phyloP scores from a whole-genome alignment of 2,113 vertebrate genomes.

The Hypanus sabinus region DNA sequence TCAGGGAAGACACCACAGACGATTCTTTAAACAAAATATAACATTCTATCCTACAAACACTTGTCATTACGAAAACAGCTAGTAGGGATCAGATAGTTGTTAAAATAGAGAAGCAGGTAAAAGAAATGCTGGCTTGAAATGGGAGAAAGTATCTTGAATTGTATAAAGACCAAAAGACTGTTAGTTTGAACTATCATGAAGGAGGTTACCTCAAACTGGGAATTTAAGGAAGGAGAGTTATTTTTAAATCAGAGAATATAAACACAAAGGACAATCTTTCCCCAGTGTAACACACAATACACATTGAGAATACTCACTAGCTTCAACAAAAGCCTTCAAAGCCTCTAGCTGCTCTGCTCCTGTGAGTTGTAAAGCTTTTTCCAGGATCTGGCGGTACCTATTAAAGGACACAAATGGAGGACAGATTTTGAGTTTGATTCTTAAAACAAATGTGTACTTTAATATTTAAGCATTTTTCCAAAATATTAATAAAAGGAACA shows the following conservation, averaged over 20 bases:
- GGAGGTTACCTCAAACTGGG: background rate
- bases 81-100: too few relatives aligned
- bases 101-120: background rate
- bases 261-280: background rate
- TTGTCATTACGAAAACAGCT: too few relatives aligned
- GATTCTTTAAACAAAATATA: background rate
- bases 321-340: constrained; percentile 97
- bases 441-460: background rate
- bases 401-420: constrained; percentile 10
- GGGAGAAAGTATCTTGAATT: background rate
- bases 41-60: background rate
- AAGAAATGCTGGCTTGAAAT: background rate
- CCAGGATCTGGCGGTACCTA: constrained; percentile 92
- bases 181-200: background rate
- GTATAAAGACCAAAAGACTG: background rate
- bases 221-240: background rate
- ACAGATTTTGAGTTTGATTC: background rate
- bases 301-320: constrained; percentile 70
- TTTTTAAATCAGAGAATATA: background rate
- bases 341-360: constrained; percentile 86
- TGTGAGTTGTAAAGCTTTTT: constrained; percentile 84
- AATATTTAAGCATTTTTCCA: background rate
- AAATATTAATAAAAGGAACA: background rate
- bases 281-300: background rate
- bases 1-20: background rate